A percentile compares a stretch with the other conserved stretches of the same genome.
These are phyloP conservation scores for Telenomus remus DNA, from an alignment of 1,140 invertebrate species.

Conservation along the genomic window DNA sequence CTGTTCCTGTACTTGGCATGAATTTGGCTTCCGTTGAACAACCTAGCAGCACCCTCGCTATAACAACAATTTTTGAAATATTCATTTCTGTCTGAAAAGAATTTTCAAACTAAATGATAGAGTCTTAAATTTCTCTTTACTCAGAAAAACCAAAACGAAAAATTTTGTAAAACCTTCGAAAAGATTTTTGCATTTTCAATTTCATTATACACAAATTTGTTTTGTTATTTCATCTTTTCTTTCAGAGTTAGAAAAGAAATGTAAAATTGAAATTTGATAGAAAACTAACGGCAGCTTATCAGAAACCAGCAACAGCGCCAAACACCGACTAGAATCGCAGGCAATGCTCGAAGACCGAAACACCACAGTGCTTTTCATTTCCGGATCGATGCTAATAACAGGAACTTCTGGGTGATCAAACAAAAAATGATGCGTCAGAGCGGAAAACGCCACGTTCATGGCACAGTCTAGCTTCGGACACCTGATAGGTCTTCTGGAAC, in stretches of 20 bases:
- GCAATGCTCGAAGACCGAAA: conserved; percentile 64
- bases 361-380: conserved; percentile 66
- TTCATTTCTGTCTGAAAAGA: too few species aligned
- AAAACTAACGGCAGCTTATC: conserved; percentile 68
- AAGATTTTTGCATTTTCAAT: too few species aligned
- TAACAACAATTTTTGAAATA: background rate
- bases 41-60: conserved; percentile 61
- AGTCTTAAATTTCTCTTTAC: too few species aligned
- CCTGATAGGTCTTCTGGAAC: conserved; percentile 68
- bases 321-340: conserved; percentile 66
- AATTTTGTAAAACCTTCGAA: too few species aligned
- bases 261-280: background rate
- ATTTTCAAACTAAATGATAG: too few species aligned
- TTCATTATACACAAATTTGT: too few species aligned
- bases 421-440: conserved; percentile 69
- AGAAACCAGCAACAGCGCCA: conserved; percentile 69
- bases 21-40: conserved; percentile 69
- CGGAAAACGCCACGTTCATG: conserved; percentile 70
- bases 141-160: too few species aligned
- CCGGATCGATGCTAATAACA: conserved; percentile 68
- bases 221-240: too few species aligned
- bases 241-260: too few species aligned
- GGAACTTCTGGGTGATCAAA: conserved; percentile 73
- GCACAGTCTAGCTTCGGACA: conserved; percentile 69
- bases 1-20: conserved; percentile 68